Evolutionary conservation across 2,797 vertebrate species (phyloP), one percentile per base, ranked within the genome.

Genomic region (Cyprinodon diabolis): DNA sequence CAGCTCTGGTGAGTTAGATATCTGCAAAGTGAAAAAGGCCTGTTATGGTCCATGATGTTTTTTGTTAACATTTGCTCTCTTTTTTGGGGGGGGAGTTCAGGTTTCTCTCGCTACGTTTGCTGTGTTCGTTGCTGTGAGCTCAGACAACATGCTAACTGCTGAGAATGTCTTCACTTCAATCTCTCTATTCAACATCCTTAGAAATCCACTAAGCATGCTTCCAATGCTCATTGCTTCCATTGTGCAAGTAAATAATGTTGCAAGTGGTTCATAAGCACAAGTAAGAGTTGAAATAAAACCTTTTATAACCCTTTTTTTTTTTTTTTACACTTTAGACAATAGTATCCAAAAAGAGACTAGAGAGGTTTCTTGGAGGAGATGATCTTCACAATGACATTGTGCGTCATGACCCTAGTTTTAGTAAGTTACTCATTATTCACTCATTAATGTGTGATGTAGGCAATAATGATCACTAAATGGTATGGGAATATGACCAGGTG

Each of bases 121-220:
- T 0, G 95, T 98, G 21, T 99, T 96, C 0, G 95, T 98, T 1
- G 84, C 92, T 8, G 92, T 96, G 78, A 94, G 94, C 80, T 62
- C 95, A 12, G 85, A 90, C 7, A 97, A 99, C 4, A 0, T 98
- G 25, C 81, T 99, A 86, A 95, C 95, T 68, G 96, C 98, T 1
- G 90, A 96, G 81, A 99, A 96, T 86, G 98, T 97, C 21, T 99
- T 99, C 79, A 99, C 98, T 9, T 89, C 98, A 80, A 98, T 98
- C 76, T 95, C 98, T 0, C 95, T 99, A 52, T 99, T 99, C 91
- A 99, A 99, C 4, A 95, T 99, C 71, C 94, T 99, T 21, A 96
- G 96, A 21, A 96, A 95, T 76, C 98, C 98, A 3, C 87, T 99
- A 55, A 48, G 89, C 35, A 95, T 95, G 94, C 83, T 99, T 43